Evolutionary conservation across 37 sponge, comb jelly and placozoan genomes (phyloP).

Genomic region (Eunapius fragilis): DNA sequence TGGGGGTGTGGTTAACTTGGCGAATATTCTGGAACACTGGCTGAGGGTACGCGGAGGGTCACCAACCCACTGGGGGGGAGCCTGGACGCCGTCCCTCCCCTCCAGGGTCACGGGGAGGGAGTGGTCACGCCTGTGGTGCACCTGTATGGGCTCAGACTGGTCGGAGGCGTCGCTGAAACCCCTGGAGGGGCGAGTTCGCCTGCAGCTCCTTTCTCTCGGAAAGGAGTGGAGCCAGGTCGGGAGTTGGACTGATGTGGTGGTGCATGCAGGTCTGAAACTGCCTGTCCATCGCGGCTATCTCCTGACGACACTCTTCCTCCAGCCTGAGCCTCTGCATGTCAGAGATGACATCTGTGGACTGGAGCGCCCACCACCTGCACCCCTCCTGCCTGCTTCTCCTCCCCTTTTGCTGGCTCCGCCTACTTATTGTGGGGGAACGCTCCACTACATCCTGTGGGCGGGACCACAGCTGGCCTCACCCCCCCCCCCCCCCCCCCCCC

Average conservation of each 20-base stretch:
- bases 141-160: background rate
- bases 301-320: conserved; percentile 29
- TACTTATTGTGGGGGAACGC: background rate
- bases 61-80: too few species aligned
- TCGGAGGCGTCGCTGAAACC: background rate
- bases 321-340: conserved; percentile 63
- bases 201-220: background rate
- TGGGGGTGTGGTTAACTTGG: background rate
- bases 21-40: background rate
- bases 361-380: too few species aligned
- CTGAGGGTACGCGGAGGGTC: background rate
- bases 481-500: too few species aligned
- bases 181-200: background rate
- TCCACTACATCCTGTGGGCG: too few species aligned
- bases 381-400: too few species aligned
- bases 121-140: conserved; percentile 1
- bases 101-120: conserved; percentile 30
- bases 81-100: background rate
- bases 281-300: conserved; percentile 50
- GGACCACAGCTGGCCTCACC: too few species aligned
- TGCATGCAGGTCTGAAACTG: conserved; percentile 10
- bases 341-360: conserved; percentile 24
- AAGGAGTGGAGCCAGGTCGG: background rate
- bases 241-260: background rate
- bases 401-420: background rate